These are phyloP conservation scores for Chymomyza procnemis DNA, from an alignment of 2,888 invertebrate species.

Conservation along the genomic window DNA sequence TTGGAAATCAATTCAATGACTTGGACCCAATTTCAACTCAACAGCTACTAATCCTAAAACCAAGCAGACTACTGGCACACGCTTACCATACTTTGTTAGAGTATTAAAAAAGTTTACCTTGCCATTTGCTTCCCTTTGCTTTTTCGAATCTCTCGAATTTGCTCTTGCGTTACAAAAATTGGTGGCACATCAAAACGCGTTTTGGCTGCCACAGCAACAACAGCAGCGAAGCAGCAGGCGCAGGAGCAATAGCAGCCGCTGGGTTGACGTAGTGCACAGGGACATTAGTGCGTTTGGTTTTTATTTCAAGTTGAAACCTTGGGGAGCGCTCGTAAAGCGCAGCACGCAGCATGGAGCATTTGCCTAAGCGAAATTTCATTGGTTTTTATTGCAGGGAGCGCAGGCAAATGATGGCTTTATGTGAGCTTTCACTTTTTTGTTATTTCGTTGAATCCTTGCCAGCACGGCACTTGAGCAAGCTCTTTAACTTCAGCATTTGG, in stretches of 20 bases:
- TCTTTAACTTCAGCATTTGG: not conserved
- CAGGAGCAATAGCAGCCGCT: no score
- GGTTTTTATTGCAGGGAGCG: conserved; percentile 56
- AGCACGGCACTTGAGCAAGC: not conserved
- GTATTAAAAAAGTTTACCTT: not conserved
- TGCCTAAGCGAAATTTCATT: conserved; percentile 69
- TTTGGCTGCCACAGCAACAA: conserved; percentile 11
- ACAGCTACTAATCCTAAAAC: no score
- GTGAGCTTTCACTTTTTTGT: conserved; percentile 47
- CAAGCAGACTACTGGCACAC: no score
- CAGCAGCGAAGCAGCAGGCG: no score
- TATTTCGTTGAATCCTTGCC: conserved; percentile 15
- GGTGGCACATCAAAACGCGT: conserved; percentile 25
- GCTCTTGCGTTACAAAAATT: conserved; percentile 19
- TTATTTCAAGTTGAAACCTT: conserved; percentile 47
- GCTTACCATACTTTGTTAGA: not conserved
- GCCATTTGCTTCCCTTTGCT: conserved; percentile 24
- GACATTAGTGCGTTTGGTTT: conserved; percentile 63
- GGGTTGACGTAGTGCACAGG: conserved; percentile 21
- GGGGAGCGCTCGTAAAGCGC: conserved; percentile 64
- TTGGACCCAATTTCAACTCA: no score
- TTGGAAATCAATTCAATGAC: no score
- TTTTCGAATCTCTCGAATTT: conserved; percentile 19
- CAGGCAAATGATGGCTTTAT: not conserved
- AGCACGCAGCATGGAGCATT: conserved; percentile 35